These are phyloP conservation scores for Bombus balteatus DNA, from an alignment of 1,140 invertebrate genomes.

Conservation along the genomic window DNA sequence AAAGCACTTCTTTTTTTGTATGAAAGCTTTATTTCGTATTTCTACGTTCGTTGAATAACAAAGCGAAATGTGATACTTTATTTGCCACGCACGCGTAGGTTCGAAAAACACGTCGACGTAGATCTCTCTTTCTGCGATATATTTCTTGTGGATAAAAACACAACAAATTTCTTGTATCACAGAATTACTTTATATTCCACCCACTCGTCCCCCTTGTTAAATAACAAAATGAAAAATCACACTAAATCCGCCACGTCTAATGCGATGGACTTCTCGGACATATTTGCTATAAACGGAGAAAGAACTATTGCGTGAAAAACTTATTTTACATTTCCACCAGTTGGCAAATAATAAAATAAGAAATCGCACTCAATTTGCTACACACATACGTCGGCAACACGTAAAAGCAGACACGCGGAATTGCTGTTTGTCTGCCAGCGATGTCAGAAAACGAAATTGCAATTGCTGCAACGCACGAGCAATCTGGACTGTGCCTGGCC, in stretches of 20 bases:
- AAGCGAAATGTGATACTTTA: not conserved
- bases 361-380: not conserved
- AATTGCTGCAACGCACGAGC: not conserved
- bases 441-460: constrained; percentile 21
- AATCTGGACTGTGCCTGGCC: constrained; percentile 1
- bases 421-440: not conserved
- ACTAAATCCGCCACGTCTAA: too few relatives aligned
- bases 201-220: not conserved
- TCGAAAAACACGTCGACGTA: too few relatives aligned
- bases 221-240: not conserved
- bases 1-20: too few relatives aligned
- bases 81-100: not conserved
- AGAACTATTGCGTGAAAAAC: not conserved
- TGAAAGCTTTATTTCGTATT: too few relatives aligned
- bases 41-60: too few relatives aligned
- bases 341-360: not conserved
- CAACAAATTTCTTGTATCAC: not conserved
- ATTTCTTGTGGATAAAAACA: not conserved
- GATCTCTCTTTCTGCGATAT: not conserved
- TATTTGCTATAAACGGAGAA: not conserved
- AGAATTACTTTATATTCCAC: not conserved
- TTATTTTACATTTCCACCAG: not conserved
- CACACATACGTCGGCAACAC: not conserved
- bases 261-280: not conserved
- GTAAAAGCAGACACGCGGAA: not conserved